Percentiles rank a stretch among this genome's conserved stretches.
Evolutionary conservation across 92 coral and sea anemone species (phyloP).

Genomic region (Parazoanthus swiftii): DNA sequence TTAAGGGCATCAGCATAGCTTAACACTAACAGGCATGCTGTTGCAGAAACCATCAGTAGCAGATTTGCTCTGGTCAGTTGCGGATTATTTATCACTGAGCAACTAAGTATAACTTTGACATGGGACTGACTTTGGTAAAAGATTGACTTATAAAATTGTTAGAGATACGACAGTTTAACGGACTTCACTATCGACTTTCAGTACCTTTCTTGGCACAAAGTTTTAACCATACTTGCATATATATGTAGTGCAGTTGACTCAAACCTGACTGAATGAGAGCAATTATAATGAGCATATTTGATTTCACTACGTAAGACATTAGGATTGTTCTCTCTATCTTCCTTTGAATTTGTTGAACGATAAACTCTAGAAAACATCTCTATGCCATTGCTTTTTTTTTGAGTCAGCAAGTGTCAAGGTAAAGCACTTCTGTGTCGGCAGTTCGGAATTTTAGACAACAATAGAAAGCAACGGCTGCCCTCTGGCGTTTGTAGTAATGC

Average conservation of each 20-base stretch:
- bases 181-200: too few species aligned
- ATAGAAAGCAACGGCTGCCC: constrained; percentile 14
- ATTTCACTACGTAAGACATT: background rate
- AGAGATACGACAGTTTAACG: too few species aligned
- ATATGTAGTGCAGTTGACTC: too few species aligned
- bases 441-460: background rate
- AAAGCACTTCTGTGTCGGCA: background rate
- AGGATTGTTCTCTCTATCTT: background rate
- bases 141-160: too few species aligned
- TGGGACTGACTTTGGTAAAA: background rate
- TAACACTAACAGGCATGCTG: background rate
- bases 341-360: background rate
- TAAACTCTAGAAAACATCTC: background rate
- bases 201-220: background rate
- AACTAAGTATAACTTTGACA: background rate
- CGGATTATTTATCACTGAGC: background rate
- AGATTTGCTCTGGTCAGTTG: too few species aligned
- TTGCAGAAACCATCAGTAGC: background rate
- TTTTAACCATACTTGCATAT: background rate
- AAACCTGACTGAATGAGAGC: too few species aligned
- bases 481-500: constrained; percentile 18
- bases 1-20: too few species aligned
- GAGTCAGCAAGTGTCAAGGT: background rate
- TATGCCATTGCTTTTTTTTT: background rate
- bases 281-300: too few species aligned